Conservation (phyloP, 2,888 invertebrate genomes). For the Gerris lacustris region DNA sequence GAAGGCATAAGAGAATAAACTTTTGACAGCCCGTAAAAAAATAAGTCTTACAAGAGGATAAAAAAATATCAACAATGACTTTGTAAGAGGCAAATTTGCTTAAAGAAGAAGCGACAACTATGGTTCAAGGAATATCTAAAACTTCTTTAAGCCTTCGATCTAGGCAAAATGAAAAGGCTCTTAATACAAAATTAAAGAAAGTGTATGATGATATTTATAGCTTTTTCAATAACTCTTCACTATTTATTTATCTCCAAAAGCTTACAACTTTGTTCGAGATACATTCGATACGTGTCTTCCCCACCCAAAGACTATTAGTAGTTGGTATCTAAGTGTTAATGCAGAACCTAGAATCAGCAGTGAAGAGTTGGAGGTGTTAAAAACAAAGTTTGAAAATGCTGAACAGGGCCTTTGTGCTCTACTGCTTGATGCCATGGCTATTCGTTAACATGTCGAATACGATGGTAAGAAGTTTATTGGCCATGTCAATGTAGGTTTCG, state of each 20-base stretch:
- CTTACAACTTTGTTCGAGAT: no score
- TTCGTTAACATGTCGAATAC: conserved; percentile 17
- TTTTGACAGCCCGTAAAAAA: not conserved
- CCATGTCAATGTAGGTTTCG: conserved; percentile 18
- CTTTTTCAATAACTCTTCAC: conserved; percentile 13
- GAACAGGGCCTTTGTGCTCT: conserved; percentile 16
- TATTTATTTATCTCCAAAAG: conserved; percentile 16
- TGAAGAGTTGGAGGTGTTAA: conserved; percentile 14
- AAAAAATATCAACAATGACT: conserved; percentile 11
- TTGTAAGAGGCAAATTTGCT: conserved; percentile 10
- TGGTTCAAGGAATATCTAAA: conserved; percentile 8
- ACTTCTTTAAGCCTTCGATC: conserved; percentile 13
- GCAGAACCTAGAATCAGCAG: conserved; percentile 18
- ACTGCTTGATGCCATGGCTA: conserved; percentile 18
- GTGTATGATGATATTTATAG: conserved; percentile 13
- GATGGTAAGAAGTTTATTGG: conserved; percentile 18
- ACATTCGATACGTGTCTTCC: conserved; percentile 13
- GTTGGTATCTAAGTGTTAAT: conserved; percentile 14
- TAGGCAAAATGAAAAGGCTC: no score
- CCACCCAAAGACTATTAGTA: conserved; percentile 13
- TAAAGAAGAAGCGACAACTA: conserved; percentile 2
- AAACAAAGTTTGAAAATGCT: conserved; percentile 15
- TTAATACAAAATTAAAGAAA: conserved; percentile 14
- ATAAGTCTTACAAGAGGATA: conserved; percentile 7
- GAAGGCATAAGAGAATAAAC: not conserved